A percentile compares a stretch with the other conserved stretches of the same genome.
Evolutionary conservation across 2,888 invertebrate species (phyloP).

Genomic region (Stramonita haemastoma): DNA sequence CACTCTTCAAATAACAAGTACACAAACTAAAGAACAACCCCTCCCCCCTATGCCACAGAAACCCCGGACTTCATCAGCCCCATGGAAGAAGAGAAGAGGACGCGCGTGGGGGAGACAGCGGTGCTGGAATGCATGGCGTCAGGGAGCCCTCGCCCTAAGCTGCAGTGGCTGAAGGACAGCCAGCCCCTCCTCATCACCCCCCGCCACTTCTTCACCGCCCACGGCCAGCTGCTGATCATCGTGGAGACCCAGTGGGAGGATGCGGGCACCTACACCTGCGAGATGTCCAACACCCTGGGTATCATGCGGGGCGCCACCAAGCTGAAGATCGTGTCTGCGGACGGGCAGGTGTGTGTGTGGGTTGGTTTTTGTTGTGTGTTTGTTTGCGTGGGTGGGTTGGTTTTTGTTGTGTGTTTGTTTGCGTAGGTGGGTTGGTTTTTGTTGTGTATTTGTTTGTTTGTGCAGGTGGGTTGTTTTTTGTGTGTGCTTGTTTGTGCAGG

Average conservation of each 20-base stretch:
- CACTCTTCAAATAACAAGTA: no score
- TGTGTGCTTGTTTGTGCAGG: no score
- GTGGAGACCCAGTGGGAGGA: constrained; percentile 87
- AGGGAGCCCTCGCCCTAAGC: constrained; percentile 88
- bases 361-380: neutral
- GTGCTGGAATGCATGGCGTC: constrained; percentile 92
- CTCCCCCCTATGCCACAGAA: constrained; percentile 81
- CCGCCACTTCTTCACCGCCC: constrained; percentile 90
- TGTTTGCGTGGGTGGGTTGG: neutral
- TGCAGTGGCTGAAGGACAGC: constrained; percentile 92
- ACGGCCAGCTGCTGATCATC: constrained; percentile 92
- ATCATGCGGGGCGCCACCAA: constrained; percentile 85
- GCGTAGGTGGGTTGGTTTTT: no score
- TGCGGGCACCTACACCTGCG: constrained; percentile 92
- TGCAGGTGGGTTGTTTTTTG: no score
- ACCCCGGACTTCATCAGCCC: constrained; percentile 91
- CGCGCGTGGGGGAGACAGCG: constrained; percentile 88
- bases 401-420: neutral
- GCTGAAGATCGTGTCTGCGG: constrained; percentile 84
- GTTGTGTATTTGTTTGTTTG: no score
- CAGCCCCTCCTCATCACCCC: constrained; percentile 84
- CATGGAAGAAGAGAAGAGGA: constrained; percentile 88
- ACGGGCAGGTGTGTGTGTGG: constrained; percentile 52
- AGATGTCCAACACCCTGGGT: constrained; percentile 91
- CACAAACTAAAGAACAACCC: no score